These are phyloP conservation scores for Tenualosa thibaudeaui DNA, from an alignment of 2,797 vertebrate species.

Conservation along the genomic window DNA sequence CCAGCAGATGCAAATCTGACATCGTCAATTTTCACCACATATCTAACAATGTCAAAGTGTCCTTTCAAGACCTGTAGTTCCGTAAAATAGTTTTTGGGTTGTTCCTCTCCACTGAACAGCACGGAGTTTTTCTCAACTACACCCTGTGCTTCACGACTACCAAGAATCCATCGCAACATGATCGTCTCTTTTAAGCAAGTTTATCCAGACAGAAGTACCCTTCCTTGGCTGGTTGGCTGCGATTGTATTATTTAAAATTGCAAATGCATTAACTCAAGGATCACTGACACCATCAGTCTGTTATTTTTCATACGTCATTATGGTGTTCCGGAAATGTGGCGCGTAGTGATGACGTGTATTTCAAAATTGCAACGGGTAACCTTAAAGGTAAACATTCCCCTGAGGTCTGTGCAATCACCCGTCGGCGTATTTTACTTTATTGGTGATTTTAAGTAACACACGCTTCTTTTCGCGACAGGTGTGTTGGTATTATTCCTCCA, in stretches of 20 bases:
- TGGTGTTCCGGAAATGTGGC: slow-evolving; percentile 40
- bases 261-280: too few relatives aligned
- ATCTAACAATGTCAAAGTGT: slow-evolving; percentile 96
- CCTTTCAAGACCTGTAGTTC: slow-evolving; percentile 94
- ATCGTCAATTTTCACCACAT: slow-evolving; percentile 94
- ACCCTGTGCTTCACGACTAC: slow-evolving; percentile 84
- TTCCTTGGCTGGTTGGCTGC: too few relatives aligned
- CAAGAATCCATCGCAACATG: slow-evolving; percentile 94
- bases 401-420: neutral
- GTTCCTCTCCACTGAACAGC: slow-evolving; percentile 92
- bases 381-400: slow-evolving; percentile 5
- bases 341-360: neutral
- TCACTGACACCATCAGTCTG: neutral
- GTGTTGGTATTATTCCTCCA: neutral
- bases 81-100: slow-evolving; percentile 92
- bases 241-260: too few relatives aligned
- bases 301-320: slow-evolving; percentile 35
- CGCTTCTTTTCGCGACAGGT: neutral
- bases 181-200: neutral
- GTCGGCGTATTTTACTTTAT: neutral
- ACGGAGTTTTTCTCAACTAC: slow-evolving; percentile 85
- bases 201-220: neutral
- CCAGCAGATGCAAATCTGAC: slow-evolving; percentile 95
- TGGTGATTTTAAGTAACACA: neutral
- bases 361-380: neutral